A percentile compares a stretch with the other conserved stretches of the same genome.
phyloP scores from a whole-genome alignment of 2,797 vertebrate species.

The Nyctibius grandis region DNA sequence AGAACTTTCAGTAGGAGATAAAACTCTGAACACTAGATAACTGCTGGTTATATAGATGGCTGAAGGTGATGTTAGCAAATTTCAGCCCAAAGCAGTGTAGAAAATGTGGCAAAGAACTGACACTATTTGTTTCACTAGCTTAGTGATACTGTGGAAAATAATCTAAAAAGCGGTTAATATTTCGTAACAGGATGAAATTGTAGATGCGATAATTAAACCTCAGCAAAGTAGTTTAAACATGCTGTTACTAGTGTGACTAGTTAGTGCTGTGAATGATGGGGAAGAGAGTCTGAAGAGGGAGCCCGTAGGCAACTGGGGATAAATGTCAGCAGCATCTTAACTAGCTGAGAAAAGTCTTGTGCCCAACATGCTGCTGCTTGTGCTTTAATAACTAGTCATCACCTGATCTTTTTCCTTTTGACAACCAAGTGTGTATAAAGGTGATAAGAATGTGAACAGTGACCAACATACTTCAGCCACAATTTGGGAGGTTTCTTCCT shows the following conservation, averaged over 20 bases:
- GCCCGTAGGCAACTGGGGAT: background rate
- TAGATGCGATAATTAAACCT: slow-evolving; percentile 41
- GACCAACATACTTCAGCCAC: background rate
- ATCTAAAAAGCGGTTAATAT: background rate
- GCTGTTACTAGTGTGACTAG: slow-evolving; percentile 10
- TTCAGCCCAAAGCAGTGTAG: background rate
- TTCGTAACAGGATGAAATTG: background rate
- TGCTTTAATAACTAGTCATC: background rate
- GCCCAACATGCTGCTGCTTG: slow-evolving; percentile 47
- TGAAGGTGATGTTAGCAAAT: background rate
- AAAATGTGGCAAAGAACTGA: background rate
- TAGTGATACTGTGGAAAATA: background rate
- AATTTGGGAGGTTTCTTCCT: background rate
- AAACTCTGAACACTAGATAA: background rate
- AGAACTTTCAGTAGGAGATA: background rate
- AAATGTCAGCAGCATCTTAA: background rate
- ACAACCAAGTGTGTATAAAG: background rate
- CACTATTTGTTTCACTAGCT: background rate
- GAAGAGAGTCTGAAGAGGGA: background rate
- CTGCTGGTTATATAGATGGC: background rate
- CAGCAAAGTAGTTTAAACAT: background rate
- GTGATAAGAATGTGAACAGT: background rate
- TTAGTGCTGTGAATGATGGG: background rate
- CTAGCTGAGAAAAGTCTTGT: background rate
- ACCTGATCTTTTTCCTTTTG: background rate